Evolutionary conservation across 1,140 invertebrate genomes (phyloP).

Genomic region (Cherax quadricarinatus): DNA sequence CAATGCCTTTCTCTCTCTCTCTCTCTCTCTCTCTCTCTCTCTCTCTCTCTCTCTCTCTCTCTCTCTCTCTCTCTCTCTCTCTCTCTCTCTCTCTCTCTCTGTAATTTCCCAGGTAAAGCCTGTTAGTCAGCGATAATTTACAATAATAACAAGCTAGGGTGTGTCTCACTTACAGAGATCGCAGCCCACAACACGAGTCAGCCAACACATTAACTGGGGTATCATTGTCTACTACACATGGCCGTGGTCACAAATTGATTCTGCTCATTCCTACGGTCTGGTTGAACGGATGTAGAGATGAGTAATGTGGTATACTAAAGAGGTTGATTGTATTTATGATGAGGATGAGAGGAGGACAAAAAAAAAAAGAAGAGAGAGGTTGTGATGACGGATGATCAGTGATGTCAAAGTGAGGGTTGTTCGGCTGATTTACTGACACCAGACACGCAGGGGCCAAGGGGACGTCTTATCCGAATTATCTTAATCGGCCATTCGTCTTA

Average conservation of each 20-base stretch:
- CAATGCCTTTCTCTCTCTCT: too few relatives aligned
- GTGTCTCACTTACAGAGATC: neutral
- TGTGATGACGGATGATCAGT: neutral
- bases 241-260: neutral
- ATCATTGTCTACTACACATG: neutral
- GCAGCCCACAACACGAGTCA: neutral
- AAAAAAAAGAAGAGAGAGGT: neutral
- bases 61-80: slow-evolving; percentile 24
- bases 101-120: neutral
- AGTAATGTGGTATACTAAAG: slow-evolving; percentile 1
- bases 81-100: slow-evolving; percentile 4
- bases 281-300: neutral
- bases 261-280: neutral
- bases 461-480: neutral
- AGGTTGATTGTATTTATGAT: neutral
- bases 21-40: neutral
- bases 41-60: slow-evolving; percentile 20
- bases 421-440: neutral
- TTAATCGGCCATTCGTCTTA: neutral
- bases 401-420: neutral
- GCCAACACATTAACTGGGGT: neutral
- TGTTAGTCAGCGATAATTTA: slow-evolving; percentile 3
- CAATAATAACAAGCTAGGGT: neutral
- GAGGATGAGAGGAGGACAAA: neutral
- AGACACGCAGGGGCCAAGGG: neutral